A percentile compares a stretch with the other conserved stretches of the same genome.
Evolutionary conservation across 2,888 invertebrate species (phyloP).

Genomic region (Meteorus cinctellus): DNA sequence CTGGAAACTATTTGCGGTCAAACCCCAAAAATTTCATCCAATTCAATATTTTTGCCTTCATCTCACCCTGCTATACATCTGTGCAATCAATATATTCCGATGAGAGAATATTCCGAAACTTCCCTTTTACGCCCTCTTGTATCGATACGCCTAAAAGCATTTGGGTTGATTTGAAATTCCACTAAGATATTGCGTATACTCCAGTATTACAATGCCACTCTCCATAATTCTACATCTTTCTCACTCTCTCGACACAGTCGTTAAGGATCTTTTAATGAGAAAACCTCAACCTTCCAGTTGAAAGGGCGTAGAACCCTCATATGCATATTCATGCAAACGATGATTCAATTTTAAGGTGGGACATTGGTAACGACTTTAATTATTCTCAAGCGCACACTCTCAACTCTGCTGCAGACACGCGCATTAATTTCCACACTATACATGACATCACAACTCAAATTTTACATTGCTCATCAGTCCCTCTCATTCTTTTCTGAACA

Average conservation of each 20-base stretch:
- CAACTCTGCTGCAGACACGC: slow-evolving; percentile 7
- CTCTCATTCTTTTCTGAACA: too few species aligned
- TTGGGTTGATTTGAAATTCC: slow-evolving; percentile 19
- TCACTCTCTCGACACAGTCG: slow-evolving; percentile 45
- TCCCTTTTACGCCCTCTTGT: not conserved
- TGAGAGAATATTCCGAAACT: too few species aligned
- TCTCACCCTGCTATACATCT: too few species aligned
- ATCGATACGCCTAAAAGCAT: slow-evolving; percentile 24
- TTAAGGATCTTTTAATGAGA: slow-evolving; percentile 56
- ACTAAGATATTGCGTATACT: slow-evolving; percentile 8
- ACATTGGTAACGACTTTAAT: slow-evolving; percentile 57
- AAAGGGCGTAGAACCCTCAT: slow-evolving; percentile 19
- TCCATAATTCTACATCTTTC: not conserved
- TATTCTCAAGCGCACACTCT: slow-evolving; percentile 46
- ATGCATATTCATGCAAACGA: slow-evolving; percentile 56
- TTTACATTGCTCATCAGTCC: too few species aligned
- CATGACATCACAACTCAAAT: not conserved
- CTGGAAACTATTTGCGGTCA: too few species aligned
- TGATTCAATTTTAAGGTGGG: slow-evolving; percentile 57
- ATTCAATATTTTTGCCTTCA: too few species aligned
- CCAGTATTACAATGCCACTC: slow-evolving; percentile 16
- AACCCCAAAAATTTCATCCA: too few species aligned
- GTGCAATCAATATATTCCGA: too few species aligned
- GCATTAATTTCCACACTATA: slow-evolving; percentile 16
- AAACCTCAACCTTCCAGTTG: slow-evolving; percentile 33